Base-by-base conservation (phyloP, 2,797 vertebrate species). In the Holocentrus rufus region DNA sequence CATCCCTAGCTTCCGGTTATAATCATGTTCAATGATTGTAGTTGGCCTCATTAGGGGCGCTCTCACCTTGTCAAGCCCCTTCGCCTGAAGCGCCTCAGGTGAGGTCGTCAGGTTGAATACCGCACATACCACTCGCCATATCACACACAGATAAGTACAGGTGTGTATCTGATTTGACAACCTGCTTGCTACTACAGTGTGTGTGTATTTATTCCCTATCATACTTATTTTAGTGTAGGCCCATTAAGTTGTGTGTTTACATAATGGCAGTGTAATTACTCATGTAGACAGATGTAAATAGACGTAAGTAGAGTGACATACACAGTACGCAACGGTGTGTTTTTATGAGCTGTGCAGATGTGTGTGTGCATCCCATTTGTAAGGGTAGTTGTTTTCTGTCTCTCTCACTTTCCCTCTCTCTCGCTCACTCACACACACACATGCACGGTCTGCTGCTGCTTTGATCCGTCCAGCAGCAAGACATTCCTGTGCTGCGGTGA, bases 401-500 rank as follows among this genome's bases (percentile, higher is more conserved):
- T 49, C 23, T 4, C 46, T 56, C 56, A 31, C 31, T 60, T 14
- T 63, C 4, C 54, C 14, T 66, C 15, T 49, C 22, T 49, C 58
- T 25, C 55, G 52, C 42, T 52, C 68, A 22, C 56, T 50, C 39
- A 31, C 22, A 23, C 46, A 56, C 47, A 42, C 34, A 63, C 65
- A 74, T 53, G 46, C 70, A 66, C 23, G 55, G 11, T 57, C 63
- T 57, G 42, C 22, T 1, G 31, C 69, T 70, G 57, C 87, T 90
- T 91, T 91, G 87, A 91, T 89, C 80, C 17, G 5, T 83, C 59
- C 73, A 25, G 77, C 75, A 77, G 72, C 68, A 65, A 80, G 84
- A 87, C 89, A 91, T 92, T 91, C 89, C 83, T 89, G 72, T 65
- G 85, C 84, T 39, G 70, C 58, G 73, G 74, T 65, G 81, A 87